Evolutionary conservation across 1,140 invertebrate species (phyloP), one percentile per base, ranked within the genome.

Genomic region (Orussus abietinus): DNA sequence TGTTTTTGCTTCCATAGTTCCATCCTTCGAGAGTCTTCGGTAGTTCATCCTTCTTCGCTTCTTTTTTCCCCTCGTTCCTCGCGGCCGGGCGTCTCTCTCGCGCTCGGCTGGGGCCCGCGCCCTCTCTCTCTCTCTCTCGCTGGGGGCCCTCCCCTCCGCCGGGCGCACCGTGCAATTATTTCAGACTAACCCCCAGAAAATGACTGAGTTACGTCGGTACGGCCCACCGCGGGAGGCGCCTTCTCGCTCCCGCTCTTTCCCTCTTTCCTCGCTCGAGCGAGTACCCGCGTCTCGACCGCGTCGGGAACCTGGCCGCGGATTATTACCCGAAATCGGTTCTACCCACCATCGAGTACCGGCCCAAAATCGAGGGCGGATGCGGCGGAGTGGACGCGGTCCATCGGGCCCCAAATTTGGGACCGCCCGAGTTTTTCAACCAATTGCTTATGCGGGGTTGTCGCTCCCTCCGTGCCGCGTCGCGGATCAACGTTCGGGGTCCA

Each of bases 1-100:
- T 73, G 70, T 72, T 72, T 72, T 73, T 73, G 65, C 69, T 69
- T 67, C 66, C 62, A 70, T 66, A 66, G 62, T 65, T 62, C 57
- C 58, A 69, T 71, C 66, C 66, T 71, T 64, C 65, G 58, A 60
- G 65, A 57, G 50, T 62, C 58, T 57, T 62, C 65, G 55, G 56
- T 60, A 59, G 64, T 62, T 51, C 57, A 59, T 72, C 65, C 62
- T 70, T 66, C 55, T 67, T 52, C 53, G 53, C 43, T 49, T 45
- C 50, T 53, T 60, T 55, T 43, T 43, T 41, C 33, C 39, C 46
- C 20, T 17, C 44, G 46, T 28, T 41, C 33, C 38, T 47, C 37
- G 21, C 35, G 33, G n/a, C 30, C 21, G 28, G 34, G 45, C 40
- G 25, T 35, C 14, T 32, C 4, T 12, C 19, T 17, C 45, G 17